Percentiles rank a stretch among this genome's conserved stretches.
These are phyloP conservation scores for Caenorhabditis virilis DNA, from an alignment of 2,888 invertebrate species.

Conservation along the genomic window DNA sequence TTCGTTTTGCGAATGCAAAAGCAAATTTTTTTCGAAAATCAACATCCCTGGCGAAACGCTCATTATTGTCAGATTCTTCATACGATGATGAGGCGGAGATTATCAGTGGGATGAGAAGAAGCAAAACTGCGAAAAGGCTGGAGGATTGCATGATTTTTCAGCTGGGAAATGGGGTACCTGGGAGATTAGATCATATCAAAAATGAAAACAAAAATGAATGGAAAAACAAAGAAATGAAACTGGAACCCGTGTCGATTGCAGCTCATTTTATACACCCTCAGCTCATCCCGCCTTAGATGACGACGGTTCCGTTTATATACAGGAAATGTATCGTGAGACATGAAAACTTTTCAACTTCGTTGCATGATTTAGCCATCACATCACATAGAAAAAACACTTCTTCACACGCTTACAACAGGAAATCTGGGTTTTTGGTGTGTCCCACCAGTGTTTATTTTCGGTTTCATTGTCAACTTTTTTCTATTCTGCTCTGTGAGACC, in stretches of 20 bases:
- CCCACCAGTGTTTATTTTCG: too few relatives aligned
- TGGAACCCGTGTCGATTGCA: not conserved
- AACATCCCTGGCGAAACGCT: constrained; percentile 34
- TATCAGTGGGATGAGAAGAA: constrained; percentile 22
- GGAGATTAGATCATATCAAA: not conserved
- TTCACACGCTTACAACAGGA: not conserved
- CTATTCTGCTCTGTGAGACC: too few relatives aligned
- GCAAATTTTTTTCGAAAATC: constrained; percentile 39
- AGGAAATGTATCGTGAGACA: constrained; percentile 38
- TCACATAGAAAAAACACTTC: too few relatives aligned
- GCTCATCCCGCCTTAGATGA: too few relatives aligned
- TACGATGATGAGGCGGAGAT: constrained; percentile 14
- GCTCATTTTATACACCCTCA: not conserved
- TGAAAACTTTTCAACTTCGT: too few relatives aligned
- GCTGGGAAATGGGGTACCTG: constrained; percentile 11
- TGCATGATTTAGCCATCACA: too few relatives aligned
- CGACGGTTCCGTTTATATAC: too few relatives aligned
- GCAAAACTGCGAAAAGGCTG: constrained; percentile 15
- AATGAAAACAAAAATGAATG: not conserved
- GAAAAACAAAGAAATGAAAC: not conserved
- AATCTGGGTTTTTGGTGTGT: not conserved
- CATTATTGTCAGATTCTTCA: constrained; percentile 23
- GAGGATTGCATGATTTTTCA: constrained; percentile 19
- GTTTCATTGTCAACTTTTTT: too few relatives aligned
- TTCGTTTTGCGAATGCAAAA: constrained; percentile 40